Evolutionary conservation across 1,140 invertebrate genomes (phyloP), one percentile per base, ranked within the genome.

Genomic region (Bombus superbus): DNA sequence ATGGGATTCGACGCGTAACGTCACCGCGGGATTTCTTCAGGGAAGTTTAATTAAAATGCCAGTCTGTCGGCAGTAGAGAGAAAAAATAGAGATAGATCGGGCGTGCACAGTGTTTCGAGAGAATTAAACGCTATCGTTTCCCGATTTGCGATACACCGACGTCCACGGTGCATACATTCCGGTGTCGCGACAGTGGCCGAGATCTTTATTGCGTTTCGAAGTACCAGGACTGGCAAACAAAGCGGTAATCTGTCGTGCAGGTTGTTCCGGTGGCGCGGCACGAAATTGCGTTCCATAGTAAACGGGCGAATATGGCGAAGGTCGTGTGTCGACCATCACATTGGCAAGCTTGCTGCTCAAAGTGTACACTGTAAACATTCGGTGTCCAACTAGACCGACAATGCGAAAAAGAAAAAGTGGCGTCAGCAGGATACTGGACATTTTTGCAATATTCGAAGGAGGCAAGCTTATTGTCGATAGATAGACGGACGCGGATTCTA

Each of bases 281-380:
- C 87, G 87, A 92, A 92, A 92, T 92, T 92, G 90, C 90, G 91
- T 92, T 92, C 90, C 89, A 79, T 88, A 85, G 90, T 90, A 91
- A 92, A 92, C 91, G 90, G 83, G 80, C 86, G 87, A 92, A 90
- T 90, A 91, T 91, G 81, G 84, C 71, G 71, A 53, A 62, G 57
- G 15, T 59, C 13, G 57, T 44, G 73, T 59, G 47, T n/a, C n/a
- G 47, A 38, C 42, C 62, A 25, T 68, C 38, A 62, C 40, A 66
- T 62, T n/a, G 83, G 25, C 42, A n/a, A 73, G 42, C 35, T 40
- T 28, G 32, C 22, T 15, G 44, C 42, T 44, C 57, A 22, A 38
- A 64, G 78, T 79, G 85, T 81, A 81, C 80, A 83, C 38, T 71
- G 87, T 47, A 89, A 89, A 89, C 87, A 86, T 86, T 86, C 76